These are phyloP conservation scores for Crocuta crocuta DNA, from an alignment of 2,113 vertebrate species.

Conservation along the genomic window DNA sequence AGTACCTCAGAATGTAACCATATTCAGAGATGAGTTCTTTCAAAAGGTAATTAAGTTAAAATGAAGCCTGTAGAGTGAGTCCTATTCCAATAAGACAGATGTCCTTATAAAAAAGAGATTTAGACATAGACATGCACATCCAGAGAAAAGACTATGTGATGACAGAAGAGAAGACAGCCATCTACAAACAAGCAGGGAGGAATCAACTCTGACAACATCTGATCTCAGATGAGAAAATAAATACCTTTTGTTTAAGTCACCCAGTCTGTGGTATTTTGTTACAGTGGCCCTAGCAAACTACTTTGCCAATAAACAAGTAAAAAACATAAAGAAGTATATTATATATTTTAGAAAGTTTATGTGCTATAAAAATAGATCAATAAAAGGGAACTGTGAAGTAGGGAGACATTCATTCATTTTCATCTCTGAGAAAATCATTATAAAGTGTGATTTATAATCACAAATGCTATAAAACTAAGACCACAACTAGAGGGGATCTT, in stretches of 20 bases:
- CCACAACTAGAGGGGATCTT: neutral
- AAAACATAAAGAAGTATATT: neutral
- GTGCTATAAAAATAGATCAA: neutral
- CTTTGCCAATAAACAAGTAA: neutral
- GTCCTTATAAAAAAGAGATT: neutral
- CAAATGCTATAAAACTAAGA: neutral
- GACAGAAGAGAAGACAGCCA: neutral
- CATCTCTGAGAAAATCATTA: neutral
- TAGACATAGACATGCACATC: neutral
- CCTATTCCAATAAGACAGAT: neutral
- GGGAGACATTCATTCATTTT: neutral
- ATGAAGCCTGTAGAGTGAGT: neutral
- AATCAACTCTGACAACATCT: neutral
- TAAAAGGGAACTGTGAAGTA: neutral
- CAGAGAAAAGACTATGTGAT: neutral
- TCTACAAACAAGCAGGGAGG: neutral
- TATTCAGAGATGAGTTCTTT: neutral
- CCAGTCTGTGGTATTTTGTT: neutral
- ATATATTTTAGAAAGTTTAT: neutral
- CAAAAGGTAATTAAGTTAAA: neutral
- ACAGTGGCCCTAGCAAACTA: neutral
- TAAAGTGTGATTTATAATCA: neutral
- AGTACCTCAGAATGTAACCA: neutral
- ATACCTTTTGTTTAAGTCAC: neutral
- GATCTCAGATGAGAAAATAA: neutral